These are phyloP conservation scores for Lepidurus couesii DNA, from an alignment of 1,140 invertebrate genomes.

Conservation along the genomic window DNA sequence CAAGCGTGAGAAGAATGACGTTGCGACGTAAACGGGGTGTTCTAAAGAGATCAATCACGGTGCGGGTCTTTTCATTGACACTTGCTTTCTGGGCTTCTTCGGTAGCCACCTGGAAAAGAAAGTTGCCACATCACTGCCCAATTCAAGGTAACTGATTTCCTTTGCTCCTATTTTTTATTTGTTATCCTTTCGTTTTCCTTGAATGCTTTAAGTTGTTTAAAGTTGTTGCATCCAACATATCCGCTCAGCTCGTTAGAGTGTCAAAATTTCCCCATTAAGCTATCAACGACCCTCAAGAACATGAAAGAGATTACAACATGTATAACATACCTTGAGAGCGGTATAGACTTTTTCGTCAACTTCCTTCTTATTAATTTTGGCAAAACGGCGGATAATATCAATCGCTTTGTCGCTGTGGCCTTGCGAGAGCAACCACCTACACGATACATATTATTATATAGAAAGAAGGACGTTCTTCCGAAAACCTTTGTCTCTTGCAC, in stretches of 20 bases:
- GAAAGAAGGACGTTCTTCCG: conserved; percentile 1
- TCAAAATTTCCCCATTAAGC: too few species aligned
- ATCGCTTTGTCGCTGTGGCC: conserved; percentile 53
- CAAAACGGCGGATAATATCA: conserved; percentile 51
- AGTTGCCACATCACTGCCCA: background rate
- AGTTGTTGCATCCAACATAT: too few species aligned
- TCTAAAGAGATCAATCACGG: conserved; percentile 49
- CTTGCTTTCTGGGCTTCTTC: conserved; percentile 33
- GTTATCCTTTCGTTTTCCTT: background rate
- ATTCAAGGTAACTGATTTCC: background rate
- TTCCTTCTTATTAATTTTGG: conserved; percentile 51
- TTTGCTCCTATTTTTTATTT: conserved; percentile 7
- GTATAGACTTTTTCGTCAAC: conserved; percentile 47
- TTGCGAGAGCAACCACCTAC: conserved; percentile 54
- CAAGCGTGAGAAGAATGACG: conserved; percentile 52
- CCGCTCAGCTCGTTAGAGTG: too few species aligned
- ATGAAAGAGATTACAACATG: conserved; percentile 20
- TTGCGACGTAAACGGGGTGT: conserved; percentile 53
- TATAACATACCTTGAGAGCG: conserved; percentile 47
- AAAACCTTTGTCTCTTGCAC: background rate
- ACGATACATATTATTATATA: conserved; percentile 28
- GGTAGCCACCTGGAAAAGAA: conserved; percentile 24
- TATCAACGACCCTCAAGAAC: background rate
- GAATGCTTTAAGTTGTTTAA: background rate
- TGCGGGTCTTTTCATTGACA: conserved; percentile 30